Percentiles rank a stretch among this genome's conserved stretches.
Conservation (phyloP, 2,113 vertebrate species). For the Podilymbus podiceps region DNA sequence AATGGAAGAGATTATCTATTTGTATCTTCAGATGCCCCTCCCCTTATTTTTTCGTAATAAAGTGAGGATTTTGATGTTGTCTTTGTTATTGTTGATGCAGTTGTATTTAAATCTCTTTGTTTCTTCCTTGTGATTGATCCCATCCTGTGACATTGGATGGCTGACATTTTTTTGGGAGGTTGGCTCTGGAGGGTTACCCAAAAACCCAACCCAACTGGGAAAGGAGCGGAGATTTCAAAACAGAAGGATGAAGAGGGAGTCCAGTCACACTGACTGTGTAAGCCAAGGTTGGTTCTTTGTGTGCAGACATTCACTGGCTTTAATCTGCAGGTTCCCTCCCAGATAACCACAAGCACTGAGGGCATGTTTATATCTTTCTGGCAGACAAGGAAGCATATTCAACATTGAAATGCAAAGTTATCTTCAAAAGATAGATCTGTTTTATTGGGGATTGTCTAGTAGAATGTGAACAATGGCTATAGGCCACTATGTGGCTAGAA, state of each 20-base stretch:
- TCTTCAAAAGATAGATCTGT: background rate
- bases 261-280: rapidly evolving
- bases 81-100: background rate
- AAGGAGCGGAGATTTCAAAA: background rate
- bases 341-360: background rate
- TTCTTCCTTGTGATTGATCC: background rate
- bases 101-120: background rate
- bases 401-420: background rate
- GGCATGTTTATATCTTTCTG: background rate
- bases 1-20: background rate
- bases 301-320: background rate
- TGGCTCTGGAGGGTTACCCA: background rate
- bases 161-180: background rate
- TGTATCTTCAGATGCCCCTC: background rate
- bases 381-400: background rate
- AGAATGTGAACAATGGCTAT: background rate
- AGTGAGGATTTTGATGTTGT: background rate
- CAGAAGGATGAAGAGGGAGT: background rate
- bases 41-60: background rate
- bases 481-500: background rate
- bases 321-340: background rate
- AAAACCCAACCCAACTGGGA: background rate
- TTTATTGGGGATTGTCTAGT: background rate
- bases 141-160: background rate
- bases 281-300: background rate